A percentile compares a stretch with the other conserved stretches of the same genome.
Conservation (phyloP, 2,113 vertebrate genomes). For the Vulpes ferrilata region DNA sequence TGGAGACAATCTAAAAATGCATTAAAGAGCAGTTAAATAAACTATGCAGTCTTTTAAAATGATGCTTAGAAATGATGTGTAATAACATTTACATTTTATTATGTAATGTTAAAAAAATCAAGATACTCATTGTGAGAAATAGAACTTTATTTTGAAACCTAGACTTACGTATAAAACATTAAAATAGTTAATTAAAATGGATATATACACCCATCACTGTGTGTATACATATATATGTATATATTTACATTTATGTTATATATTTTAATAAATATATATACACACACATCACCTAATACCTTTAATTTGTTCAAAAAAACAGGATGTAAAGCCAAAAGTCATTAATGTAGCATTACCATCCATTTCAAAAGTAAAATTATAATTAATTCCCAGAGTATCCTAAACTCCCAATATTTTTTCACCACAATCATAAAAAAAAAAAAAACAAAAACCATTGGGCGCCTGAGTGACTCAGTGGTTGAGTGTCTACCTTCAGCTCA, state of each 20-base stretch:
- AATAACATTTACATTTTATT: background rate
- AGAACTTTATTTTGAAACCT: background rate
- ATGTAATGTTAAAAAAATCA: background rate
- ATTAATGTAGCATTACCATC: background rate
- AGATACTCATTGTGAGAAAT: background rate
- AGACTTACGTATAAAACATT: background rate
- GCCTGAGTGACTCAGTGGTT: too few species aligned
- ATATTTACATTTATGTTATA: background rate
- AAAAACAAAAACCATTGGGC: background rate
- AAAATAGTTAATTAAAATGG: background rate
- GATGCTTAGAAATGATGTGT: background rate
- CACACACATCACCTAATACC: background rate
- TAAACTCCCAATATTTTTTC: background rate
- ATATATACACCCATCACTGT: background rate
- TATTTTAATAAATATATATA: background rate
- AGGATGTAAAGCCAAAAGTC: background rate
- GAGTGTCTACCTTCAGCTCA: too few species aligned
- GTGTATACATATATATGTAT: background rate
- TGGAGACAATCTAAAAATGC: background rate
- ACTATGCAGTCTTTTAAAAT: background rate
- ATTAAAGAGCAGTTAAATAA: background rate
- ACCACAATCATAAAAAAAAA: background rate
- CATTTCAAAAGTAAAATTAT: slow-evolving; percentile 7
- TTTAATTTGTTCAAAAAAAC: background rate
- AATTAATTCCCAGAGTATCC: background rate